These are phyloP conservation scores for Anthophora plumipes DNA, from an alignment of 2,888 invertebrate genomes.

Conservation along the genomic window DNA sequence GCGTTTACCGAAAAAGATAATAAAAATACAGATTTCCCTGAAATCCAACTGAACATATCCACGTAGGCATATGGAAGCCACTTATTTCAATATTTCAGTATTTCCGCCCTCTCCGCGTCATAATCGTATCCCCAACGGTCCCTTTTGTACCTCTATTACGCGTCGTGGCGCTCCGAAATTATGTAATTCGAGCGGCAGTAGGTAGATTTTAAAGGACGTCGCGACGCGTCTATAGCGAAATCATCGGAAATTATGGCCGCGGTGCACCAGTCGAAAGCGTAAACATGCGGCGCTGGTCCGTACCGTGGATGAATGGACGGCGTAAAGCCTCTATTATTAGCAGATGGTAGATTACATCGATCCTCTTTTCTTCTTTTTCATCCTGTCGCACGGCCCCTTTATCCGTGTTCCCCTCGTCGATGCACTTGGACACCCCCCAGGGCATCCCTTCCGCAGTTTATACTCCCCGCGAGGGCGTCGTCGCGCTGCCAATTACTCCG, in stretches of 20 bases:
- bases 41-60: neutral
- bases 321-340: constrained; percentile 83
- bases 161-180: constrained; percentile 22
- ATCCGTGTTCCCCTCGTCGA: constrained; percentile 55
- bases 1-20: too few species aligned
- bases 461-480: constrained; percentile 81
- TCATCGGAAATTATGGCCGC: constrained; percentile 32
- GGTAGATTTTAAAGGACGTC: constrained; percentile 24
- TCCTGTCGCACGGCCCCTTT: constrained; percentile 53
- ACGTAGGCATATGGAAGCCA: neutral
- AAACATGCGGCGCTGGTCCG: constrained; percentile 52
- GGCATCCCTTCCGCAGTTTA: constrained; percentile 77
- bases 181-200: constrained; percentile 31
- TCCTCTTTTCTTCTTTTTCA: constrained; percentile 71
- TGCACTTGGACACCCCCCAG: constrained; percentile 56
- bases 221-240: constrained; percentile 9
- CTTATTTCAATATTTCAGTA: constrained; percentile 35
- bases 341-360: constrained; percentile 84
- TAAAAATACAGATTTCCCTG: neutral
- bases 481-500: constrained; percentile 81
- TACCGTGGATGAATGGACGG: constrained; percentile 76
- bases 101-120: neutral
- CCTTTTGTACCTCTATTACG: constrained; percentile 19
- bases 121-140: constrained; percentile 27
- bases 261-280: constrained; percentile 41